Evolutionary conservation across 1,140 invertebrate genomes (phyloP).

Genomic region (Micrasema longulum): DNA sequence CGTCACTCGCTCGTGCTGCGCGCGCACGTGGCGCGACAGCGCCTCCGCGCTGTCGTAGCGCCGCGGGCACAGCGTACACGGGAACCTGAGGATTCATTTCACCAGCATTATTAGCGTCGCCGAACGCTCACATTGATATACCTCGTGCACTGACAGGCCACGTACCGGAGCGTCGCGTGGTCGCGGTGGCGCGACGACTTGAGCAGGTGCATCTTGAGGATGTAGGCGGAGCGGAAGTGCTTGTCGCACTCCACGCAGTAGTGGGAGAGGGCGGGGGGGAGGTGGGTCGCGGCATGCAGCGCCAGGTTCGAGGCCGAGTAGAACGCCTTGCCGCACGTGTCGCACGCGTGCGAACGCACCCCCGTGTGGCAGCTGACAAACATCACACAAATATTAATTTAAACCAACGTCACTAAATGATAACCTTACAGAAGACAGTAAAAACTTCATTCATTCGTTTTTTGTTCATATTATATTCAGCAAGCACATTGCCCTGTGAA

Average conservation of each 20-base stretch:
- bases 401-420: no score
- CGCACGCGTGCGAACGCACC: slow-evolving; percentile 33
- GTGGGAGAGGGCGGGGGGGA: background rate
- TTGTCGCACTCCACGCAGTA: slow-evolving; percentile 51
- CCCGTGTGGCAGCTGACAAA: slow-evolving; percentile 41
- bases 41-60: slow-evolving; percentile 58
- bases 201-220: slow-evolving; percentile 42
- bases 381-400: no score
- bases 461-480: no score
- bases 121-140: background rate
- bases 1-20: slow-evolving; percentile 59
- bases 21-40: slow-evolving; percentile 59
- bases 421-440: no score
- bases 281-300: slow-evolving; percentile 44
- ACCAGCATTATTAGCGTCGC: no score
- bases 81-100: slow-evolving; percentile 54
- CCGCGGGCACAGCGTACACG: slow-evolving; percentile 59
- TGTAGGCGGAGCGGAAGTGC: slow-evolving; percentile 44
- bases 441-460: no score
- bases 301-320: slow-evolving; percentile 36
- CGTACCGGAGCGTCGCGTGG: slow-evolving; percentile 38
- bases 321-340: slow-evolving; percentile 44
- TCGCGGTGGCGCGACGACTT: slow-evolving; percentile 43
- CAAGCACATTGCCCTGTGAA: no score
- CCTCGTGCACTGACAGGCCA: background rate